Evolutionary conservation across 2,888 invertebrate species (phyloP).

Genomic region (Nephrocerus scutellatus): DNA sequence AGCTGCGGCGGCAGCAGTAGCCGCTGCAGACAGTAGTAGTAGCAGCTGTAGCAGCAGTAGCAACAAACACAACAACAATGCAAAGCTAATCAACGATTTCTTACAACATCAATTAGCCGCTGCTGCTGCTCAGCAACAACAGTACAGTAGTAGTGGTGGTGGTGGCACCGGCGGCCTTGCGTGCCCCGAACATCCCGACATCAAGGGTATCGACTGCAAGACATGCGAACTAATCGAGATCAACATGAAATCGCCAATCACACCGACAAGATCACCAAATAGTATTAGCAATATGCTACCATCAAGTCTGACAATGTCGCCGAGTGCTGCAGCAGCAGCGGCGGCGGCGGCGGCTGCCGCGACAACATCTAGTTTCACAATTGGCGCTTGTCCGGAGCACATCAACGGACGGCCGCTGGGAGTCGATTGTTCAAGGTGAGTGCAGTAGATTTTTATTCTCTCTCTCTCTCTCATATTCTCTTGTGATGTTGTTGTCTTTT

Average conservation of each 20-base stretch:
- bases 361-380: constrained; percentile 56
- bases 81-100: constrained; percentile 44
- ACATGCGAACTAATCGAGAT: constrained; percentile 43
- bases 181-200: constrained; percentile 42
- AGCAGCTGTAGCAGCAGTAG: constrained; percentile 21
- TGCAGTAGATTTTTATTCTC: neutral
- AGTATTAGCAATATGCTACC: constrained; percentile 32
- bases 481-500: constrained; percentile 2
- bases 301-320: constrained; percentile 25
- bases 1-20: constrained; percentile 30
- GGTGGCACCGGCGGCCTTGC: constrained; percentile 21
- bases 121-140: constrained; percentile 31
- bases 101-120: constrained; percentile 42
- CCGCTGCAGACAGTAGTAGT: constrained; percentile 12
- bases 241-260: constrained; percentile 29
- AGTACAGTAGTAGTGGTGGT: constrained; percentile 25
- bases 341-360: constrained; percentile 10
- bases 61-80: constrained; percentile 31
- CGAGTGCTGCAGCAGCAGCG: constrained; percentile 26
- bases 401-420: constrained; percentile 89
- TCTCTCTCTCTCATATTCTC: neutral
- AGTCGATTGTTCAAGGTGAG: constrained; percentile 72
- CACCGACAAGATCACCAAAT: constrained; percentile 31
- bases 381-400: constrained; percentile 91
- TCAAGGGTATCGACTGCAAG: constrained; percentile 44